Evolutionary conservation across 2,888 invertebrate genomes (phyloP).

Genomic region (Tipula vernalis): DNA sequence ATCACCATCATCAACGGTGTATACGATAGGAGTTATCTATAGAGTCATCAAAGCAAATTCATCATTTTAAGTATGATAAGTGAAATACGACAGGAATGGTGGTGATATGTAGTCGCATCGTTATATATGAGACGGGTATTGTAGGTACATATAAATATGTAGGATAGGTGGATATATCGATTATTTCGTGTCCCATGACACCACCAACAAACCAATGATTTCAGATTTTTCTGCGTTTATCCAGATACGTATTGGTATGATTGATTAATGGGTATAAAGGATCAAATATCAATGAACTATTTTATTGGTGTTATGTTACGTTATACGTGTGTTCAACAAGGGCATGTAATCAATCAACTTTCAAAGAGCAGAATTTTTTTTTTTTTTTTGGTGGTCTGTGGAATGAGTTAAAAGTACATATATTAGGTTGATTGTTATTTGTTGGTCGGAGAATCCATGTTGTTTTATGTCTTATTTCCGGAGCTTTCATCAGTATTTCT

Average conservation of each 20-base stretch:
- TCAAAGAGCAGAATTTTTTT: not conserved
- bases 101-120: not conserved
- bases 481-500: too few species aligned
- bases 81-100: not conserved
- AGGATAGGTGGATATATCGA: not conserved
- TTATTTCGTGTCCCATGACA: not conserved
- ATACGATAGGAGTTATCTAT: not conserved
- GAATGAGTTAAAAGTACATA: too few species aligned
- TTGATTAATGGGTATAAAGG: not conserved
- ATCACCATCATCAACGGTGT: not conserved
- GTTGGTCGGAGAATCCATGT: too few species aligned
- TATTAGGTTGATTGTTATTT: too few species aligned
- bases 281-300: not conserved
- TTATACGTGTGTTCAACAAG: not conserved
- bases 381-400: too few species aligned
- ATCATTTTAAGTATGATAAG: not conserved
- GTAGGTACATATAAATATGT: not conserved
- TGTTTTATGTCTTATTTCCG: too few species aligned
- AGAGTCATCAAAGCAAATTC: not conserved
- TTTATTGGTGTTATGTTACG: constrained; percentile 4
- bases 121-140: not conserved
- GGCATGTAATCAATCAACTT: not conserved
- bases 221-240: not conserved
- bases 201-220: not conserved
- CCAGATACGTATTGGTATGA: not conserved